phyloP scores from a whole-genome alignment of 2,797 vertebrate species.

The Parauchenoglanis ngamensis region DNA sequence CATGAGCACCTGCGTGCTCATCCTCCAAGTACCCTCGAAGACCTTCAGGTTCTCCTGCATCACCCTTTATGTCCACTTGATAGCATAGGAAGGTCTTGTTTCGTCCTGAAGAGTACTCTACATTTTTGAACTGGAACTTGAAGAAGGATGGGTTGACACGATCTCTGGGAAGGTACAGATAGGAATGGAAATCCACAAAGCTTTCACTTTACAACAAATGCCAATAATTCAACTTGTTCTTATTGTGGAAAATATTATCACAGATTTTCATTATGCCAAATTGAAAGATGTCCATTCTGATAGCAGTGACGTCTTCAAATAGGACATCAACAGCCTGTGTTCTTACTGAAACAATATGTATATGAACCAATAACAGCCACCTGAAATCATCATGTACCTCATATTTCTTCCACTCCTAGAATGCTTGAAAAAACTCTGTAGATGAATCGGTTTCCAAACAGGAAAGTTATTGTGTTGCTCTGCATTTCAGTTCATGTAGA shows the following conservation, averaged over 20 bases:
- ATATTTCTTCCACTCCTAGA: neutral
- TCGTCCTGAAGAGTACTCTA: constrained; percentile 95
- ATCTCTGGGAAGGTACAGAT: constrained; percentile 73
- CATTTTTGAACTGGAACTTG: constrained; percentile 98
- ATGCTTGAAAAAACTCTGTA: neutral
- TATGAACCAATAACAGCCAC: neutral
- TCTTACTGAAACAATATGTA: neutral
- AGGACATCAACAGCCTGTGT: neutral
- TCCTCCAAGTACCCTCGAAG: constrained; percentile 91
- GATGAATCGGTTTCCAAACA: neutral
- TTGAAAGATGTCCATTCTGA: neutral
- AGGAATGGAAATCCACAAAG: constrained; percentile 16
- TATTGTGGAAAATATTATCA: neutral
- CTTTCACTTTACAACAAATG: neutral
- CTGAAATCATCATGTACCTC: neutral
- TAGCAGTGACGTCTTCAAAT: neutral
- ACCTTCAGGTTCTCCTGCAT: constrained; percentile 66
- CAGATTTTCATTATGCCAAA: neutral
- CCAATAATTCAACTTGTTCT: neutral
- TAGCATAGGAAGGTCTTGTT: constrained; percentile 98
- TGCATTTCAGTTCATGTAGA: neutral
- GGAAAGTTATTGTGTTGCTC: neutral
- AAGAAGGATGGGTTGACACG: constrained; percentile 90
- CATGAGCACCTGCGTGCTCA: constrained; percentile 86
- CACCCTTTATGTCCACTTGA: constrained; percentile 83